phyloP scores from a whole-genome alignment of 1,140 invertebrate species.

The Samia ricini region DNA sequence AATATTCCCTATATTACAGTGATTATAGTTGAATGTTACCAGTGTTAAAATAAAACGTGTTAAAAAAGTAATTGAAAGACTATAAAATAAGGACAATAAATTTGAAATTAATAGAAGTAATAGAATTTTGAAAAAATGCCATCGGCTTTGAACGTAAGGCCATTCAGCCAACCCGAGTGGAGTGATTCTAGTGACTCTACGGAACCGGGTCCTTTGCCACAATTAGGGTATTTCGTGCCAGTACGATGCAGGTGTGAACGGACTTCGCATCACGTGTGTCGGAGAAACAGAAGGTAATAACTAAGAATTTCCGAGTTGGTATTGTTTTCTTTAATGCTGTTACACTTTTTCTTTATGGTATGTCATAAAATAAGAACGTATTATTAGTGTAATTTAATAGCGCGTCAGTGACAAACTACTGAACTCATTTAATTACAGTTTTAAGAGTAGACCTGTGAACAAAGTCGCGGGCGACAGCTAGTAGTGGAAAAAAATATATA shows the following conservation, averaged over 20 bases:
- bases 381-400: too few species aligned
- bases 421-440: too few species aligned
- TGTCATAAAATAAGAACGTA: too few species aligned
- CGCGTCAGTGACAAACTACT: too few species aligned
- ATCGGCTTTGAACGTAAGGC: constrained; percentile 51
- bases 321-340: not conserved
- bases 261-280: constrained; percentile 55
- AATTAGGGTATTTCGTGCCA: constrained; percentile 73
- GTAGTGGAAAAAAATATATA: too few species aligned
- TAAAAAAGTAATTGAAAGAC: too few species aligned
- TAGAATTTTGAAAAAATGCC: constrained; percentile 43
- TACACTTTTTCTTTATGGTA: not conserved
- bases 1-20: not conserved
- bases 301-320: not conserved
- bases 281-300: constrained; percentile 69
- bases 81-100: not conserved
- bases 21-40: not conserved
- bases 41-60: not conserved
- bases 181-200: constrained; percentile 65
- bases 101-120: not conserved
- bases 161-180: constrained; percentile 68
- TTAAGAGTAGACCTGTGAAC: too few species aligned
- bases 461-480: too few species aligned
- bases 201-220: constrained; percentile 57
- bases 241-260: constrained; percentile 59